A percentile compares a stretch with the other conserved stretches of the same genome.
Conservation (phyloP, 2,888 invertebrate species). For the Philereme vetulata region DNA sequence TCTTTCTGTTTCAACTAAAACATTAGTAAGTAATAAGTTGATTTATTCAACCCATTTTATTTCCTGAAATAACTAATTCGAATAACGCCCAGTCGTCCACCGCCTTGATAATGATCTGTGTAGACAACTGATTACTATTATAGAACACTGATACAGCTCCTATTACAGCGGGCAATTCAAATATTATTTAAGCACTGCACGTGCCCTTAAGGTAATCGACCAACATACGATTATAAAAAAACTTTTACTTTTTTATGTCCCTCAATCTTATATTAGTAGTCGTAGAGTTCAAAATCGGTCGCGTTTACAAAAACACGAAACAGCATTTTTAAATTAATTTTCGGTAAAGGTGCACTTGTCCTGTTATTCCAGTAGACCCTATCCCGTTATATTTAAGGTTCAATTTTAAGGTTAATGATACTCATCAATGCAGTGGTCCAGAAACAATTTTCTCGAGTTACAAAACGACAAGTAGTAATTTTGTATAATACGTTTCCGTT, state of each 20-base stretch:
- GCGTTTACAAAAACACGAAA: conserved; percentile 15
- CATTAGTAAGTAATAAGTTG: too few relatives aligned
- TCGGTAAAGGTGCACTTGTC: conserved; percentile 32
- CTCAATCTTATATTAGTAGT: conserved; percentile 29
- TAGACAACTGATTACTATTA: conserved; percentile 39
- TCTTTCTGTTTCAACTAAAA: too few relatives aligned
- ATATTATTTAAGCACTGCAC: conserved; percentile 42
- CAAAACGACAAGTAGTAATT: conserved; percentile 61
- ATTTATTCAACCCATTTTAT: too few relatives aligned
- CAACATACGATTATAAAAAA: conserved; percentile 22
- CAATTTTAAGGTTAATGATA: conserved; percentile 31
- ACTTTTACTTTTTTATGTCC: conserved; percentile 22
- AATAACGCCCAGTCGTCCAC: conserved; percentile 34
- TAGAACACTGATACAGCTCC: conserved; percentile 13
- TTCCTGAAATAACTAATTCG: conserved; percentile 3
- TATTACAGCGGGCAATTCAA: conserved; percentile 30
- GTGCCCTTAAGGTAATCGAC: conserved; percentile 55
- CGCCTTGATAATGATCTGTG: conserved; percentile 48
- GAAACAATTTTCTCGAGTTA: conserved; percentile 42
- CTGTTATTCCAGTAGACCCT: conserved; percentile 20
- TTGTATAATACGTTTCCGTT: conserved; percentile 61
- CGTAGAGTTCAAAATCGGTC: conserved; percentile 31
- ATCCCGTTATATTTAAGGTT: conserved; percentile 19
- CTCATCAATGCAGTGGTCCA: conserved; percentile 37
- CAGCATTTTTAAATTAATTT: conserved; percentile 44